Evolutionary conservation across 1,140 invertebrate species (phyloP).

Genomic region (Orius insidiosus): DNA sequence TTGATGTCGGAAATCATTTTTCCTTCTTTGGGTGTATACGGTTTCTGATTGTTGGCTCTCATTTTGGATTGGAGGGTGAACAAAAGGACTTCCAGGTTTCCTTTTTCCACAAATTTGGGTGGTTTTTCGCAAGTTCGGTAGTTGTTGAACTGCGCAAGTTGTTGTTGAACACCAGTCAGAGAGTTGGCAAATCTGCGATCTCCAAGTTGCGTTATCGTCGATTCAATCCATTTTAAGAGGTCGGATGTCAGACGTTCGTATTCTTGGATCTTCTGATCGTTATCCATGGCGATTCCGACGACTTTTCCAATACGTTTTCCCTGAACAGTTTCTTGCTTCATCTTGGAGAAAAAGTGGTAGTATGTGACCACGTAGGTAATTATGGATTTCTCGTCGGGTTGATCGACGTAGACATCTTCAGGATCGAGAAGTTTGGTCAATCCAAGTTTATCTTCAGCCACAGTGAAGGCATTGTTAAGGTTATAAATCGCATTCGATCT

Average conservation of each 20-base stretch:
- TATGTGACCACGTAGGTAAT: slow-evolving; percentile 99
- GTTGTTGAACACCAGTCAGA: slow-evolving; percentile 84
- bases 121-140: slow-evolving; percentile 98
- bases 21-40: slow-evolving; percentile 91
- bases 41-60: slow-evolving; percentile 96
- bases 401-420: slow-evolving; percentile 97
- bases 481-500: slow-evolving; percentile 96
- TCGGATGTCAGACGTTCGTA: slow-evolving; percentile 95
- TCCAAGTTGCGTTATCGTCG: slow-evolving; percentile 80
- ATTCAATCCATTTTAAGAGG: slow-evolving; percentile 91
- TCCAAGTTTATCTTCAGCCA: slow-evolving; percentile 92
- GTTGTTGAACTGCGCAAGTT: slow-evolving; percentile 88
- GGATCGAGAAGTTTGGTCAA: slow-evolving; percentile 94
- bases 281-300: slow-evolving; percentile 96
- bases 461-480: slow-evolving; percentile 92
- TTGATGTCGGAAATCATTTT: slow-evolving; percentile 99
- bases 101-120: slow-evolving; percentile 97
- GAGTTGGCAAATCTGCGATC: slow-evolving; percentile 94
- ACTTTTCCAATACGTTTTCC: slow-evolving; percentile 95
- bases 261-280: slow-evolving; percentile 88
- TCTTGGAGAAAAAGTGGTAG: slow-evolving; percentile 99
- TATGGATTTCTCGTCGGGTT: slow-evolving; percentile 98
- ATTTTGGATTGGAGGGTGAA: slow-evolving; percentile 97
- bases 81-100: slow-evolving; percentile 90
- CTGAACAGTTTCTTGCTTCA: slow-evolving; percentile 98